A percentile compares a stretch with the other conserved stretches of the same genome.
These are phyloP conservation scores for Drosophila bifasciata DNA, from an alignment of 1,140 invertebrate genomes.

Conservation along the genomic window DNA sequence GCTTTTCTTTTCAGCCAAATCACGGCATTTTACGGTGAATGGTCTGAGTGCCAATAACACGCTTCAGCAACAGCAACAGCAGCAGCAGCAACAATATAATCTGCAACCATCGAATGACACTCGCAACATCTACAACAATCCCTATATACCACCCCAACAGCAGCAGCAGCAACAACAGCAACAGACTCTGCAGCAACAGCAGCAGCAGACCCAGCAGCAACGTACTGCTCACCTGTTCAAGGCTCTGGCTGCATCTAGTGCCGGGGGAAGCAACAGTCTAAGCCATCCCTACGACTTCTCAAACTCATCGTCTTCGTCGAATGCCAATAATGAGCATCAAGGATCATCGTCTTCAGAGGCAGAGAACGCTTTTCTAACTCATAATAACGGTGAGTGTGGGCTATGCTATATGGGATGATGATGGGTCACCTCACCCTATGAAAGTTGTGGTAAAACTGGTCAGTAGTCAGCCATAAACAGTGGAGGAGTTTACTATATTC, in stretches of 20 bases:
- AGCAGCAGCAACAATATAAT: constrained; percentile 58
- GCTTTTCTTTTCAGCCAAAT: constrained; percentile 67
- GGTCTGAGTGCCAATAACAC: constrained; percentile 79
- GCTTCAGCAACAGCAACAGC: constrained; percentile 64
- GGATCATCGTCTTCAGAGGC: constrained; percentile 76
- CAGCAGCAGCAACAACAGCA: constrained; percentile 50
- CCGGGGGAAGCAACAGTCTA: constrained; percentile 61
- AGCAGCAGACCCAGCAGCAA: constrained; percentile 54
- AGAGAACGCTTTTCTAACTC: constrained; percentile 78
- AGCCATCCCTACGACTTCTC: constrained; percentile 79
- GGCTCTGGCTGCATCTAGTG: constrained; percentile 60
- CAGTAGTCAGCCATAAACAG: neutral
- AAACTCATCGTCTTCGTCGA: constrained; percentile 71
- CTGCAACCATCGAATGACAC: constrained; percentile 71
- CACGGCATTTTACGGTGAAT: constrained; percentile 81
- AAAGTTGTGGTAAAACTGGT: too few relatives aligned
- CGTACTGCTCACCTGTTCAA: constrained; percentile 71
- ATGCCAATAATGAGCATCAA: constrained; percentile 75
- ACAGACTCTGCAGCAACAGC: constrained; percentile 48
- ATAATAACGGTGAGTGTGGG: constrained; percentile 72
- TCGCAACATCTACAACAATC: constrained; percentile 81
- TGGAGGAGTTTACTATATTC: neutral
- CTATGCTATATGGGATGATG: neutral
- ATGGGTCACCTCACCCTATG: too few relatives aligned
- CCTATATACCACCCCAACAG: constrained; percentile 58